phyloP scores from a whole-genome alignment of 1,140 invertebrate species.

The Bradysia coprophila region DNA sequence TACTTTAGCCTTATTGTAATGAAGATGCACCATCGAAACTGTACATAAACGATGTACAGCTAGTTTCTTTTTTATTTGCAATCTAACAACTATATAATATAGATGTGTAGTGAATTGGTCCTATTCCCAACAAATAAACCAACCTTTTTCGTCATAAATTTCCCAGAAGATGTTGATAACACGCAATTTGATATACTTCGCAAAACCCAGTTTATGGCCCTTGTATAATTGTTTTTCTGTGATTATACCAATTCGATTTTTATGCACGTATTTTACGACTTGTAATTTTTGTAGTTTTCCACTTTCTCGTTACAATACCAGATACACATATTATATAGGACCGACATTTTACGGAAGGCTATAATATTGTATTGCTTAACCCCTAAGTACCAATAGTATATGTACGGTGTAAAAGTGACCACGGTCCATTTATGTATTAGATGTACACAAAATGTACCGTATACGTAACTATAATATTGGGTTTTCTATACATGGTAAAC shows the following conservation, averaged over 20 bases:
- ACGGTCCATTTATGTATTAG: background rate
- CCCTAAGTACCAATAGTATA: background rate
- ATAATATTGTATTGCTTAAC: background rate
- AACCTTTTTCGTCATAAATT: no score
- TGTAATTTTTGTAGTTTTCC: background rate
- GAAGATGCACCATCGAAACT: no score
- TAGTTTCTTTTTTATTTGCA: no score
- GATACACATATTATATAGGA: no score
- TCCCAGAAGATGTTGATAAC: background rate
- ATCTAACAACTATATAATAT: no score
- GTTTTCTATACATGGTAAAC: no score
- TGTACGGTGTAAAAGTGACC: background rate
- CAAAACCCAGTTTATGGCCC: background rate
- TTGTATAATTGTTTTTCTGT: background rate
- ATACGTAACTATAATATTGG: no score
- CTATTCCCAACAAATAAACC: no score
- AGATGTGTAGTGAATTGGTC: no score
- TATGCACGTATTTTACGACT: background rate
- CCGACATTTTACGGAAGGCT: background rate
- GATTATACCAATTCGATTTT: background rate
- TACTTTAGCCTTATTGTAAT: no score
- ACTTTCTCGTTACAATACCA: no score
- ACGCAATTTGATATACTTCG: background rate
- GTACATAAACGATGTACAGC: no score
- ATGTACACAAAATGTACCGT: background rate